phyloP scores from a whole-genome alignment of 2,888 invertebrate species.

The Dexiosoma caninum region DNA sequence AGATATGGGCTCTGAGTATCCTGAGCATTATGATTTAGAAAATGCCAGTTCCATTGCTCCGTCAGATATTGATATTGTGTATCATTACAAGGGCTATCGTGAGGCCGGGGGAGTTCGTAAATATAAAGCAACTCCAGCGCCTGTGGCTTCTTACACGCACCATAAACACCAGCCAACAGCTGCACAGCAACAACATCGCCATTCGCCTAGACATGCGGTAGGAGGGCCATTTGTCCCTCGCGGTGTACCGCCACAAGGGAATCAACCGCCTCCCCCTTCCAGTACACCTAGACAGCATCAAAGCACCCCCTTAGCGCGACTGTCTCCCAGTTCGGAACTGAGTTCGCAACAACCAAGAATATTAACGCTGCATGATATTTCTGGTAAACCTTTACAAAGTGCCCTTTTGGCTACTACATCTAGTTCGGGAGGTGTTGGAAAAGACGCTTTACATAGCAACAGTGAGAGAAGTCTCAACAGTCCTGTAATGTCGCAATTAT shows the following conservation, averaged over 20 bases:
- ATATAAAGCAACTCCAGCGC: constrained; percentile 92
- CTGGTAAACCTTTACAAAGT: constrained; percentile 93
- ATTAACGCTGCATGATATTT: constrained; percentile 94
- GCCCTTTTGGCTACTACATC: constrained; percentile 93
- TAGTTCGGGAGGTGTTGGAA: constrained; percentile 91
- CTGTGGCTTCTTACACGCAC: constrained; percentile 86
- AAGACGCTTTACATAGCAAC: constrained; percentile 92
- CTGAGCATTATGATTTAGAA: constrained; percentile 97
- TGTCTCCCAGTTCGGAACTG: constrained; percentile 94
- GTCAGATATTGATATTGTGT: constrained; percentile 97
- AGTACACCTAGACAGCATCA: constrained; percentile 87
- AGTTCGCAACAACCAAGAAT: constrained; percentile 95
- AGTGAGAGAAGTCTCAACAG: constrained; percentile 95
- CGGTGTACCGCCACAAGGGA: constrained; percentile 84
- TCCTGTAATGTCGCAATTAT: constrained; percentile 94
- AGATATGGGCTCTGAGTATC: constrained; percentile 87
- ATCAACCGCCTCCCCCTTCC: constrained; percentile 84
- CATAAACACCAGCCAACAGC: constrained; percentile 85
- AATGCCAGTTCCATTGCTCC: constrained; percentile 98
- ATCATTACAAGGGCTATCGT: constrained; percentile 96
- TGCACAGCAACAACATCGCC: constrained; percentile 86
- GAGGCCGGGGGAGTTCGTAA: constrained; percentile 90
- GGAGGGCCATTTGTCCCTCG: constrained; percentile 86
- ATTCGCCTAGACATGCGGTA: constrained; percentile 84
- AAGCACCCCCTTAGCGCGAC: constrained; percentile 92